Evolutionary conservation across 2,113 vertebrate genomes (phyloP), one percentile per base, ranked within the genome.

Genomic region (Perognathus longimembris): DNA sequence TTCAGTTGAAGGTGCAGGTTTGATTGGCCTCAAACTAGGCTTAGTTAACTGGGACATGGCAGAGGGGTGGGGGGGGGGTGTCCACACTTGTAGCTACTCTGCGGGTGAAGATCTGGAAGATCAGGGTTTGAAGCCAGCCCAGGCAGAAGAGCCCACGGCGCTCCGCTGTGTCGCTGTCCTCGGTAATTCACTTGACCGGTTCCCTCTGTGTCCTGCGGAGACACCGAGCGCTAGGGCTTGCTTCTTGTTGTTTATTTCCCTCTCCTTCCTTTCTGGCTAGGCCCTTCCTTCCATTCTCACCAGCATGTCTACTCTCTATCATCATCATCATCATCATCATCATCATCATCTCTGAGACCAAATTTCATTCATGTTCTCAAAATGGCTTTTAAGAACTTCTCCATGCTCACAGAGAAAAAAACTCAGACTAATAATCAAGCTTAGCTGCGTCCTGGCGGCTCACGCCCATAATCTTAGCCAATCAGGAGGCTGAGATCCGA

Each of bases 281-380:
- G n/a, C 36, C 42, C 22, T 70, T 91, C 24, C 4, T 89, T 76
- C 22, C 45, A 34, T 28, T 81, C 45, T 45, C 45, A 45, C 32
- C 10, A 67, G 26, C 42, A 10, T 69, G 64, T 15, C 7, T 50
- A n/a, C 80, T 95, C 17, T 57, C 26, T 88, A 32, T 15, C 78
- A 26, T 30, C 36, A 54, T 54, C 17, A 18, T 54, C 17, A 54
- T 54, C 17, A 54, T 54, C 14, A 54, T 54, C 14, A 54, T 54
- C 14, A 54, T 54, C 14, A 12, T 54, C 11, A 54, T 3, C 61
- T 82, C 30, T 70, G n/a, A 61, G 21, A 26, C 12, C 89, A 26
- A 54, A 74, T 90, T 88, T 93, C 40, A 85, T 30, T 88, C 1
- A 34, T 88, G 92, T 82, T 81, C 22, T 91, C 12, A 69, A 61